Conservation (phyloP, 2,888 invertebrate species). For the Tupiocoris notatus region DNA sequence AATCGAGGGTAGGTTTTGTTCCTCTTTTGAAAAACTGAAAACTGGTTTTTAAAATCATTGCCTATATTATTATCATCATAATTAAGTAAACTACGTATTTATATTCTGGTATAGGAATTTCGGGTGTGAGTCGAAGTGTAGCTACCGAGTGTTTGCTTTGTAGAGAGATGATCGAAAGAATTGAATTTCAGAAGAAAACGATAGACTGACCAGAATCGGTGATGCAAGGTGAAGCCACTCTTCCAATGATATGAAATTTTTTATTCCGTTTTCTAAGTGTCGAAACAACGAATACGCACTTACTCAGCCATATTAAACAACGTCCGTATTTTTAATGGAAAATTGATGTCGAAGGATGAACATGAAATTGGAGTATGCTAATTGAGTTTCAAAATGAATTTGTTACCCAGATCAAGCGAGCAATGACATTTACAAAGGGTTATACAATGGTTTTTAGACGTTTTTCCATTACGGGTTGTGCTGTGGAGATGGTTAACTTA, state of each 20-base stretch:
- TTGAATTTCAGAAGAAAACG: conserved; percentile 16
- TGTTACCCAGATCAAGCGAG: no score
- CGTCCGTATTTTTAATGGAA: no score
- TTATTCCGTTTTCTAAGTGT: background rate
- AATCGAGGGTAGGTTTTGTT: background rate
- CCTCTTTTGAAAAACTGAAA: conserved; percentile 6
- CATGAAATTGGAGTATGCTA: background rate
- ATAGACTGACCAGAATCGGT: conserved; percentile 35
- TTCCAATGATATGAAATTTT: conserved; percentile 40
- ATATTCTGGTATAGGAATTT: background rate
- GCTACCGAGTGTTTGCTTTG: background rate
- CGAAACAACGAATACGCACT: no score
- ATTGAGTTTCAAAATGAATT: background rate
- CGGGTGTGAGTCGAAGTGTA: background rate
- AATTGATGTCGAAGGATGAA: no score
- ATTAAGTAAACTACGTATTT: background rate
- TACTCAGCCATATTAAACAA: no score
- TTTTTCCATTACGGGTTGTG: no score
- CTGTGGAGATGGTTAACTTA: no score
- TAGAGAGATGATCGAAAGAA: background rate
- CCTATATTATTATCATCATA: conserved; percentile 12
- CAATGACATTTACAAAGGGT: no score
- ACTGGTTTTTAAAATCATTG: conserved; percentile 13
- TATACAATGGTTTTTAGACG: no score
- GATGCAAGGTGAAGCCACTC: conserved; percentile 25